Evolutionary conservation across 2,888 invertebrate species (phyloP), one percentile per base, ranked within the genome.

Genomic region (Synergus itoensis): DNA sequence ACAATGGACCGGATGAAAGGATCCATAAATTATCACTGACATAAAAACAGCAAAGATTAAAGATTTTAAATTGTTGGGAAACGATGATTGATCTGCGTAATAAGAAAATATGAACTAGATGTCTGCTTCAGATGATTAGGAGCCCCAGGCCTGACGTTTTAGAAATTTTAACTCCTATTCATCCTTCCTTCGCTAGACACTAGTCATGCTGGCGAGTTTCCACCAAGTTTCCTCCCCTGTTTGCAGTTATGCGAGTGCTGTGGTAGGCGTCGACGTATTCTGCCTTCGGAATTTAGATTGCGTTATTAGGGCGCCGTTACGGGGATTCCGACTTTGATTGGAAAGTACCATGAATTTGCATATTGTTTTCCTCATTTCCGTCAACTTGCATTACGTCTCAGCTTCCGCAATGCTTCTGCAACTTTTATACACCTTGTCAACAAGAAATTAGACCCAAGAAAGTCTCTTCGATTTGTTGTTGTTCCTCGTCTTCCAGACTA

Each of bases 341-440:
- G 76, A 76, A 63, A 60, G 62, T 45, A 45, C 62, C 76, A 45
- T 28, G 43, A 76, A 76, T 76, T 76, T 76, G 43, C 76, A 76
- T 76, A 76, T 62, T 76, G 62, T 62, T 76, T 76, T 62, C 76
- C 76, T 11, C 41, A 45, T 41, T 76, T 43, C 41, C 89, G 89
- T 90, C 89, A 90, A 89, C 89, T 87, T 53, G 48, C 14, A 73
- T 73, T 53, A 73, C n/a, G 28, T 73, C 36, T 53, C n/a, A 85
- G 86, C 87, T 85, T 83, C 75, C 84, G 64, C 81, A 85, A 83
- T 84, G 86, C 81, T 81, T 83, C 76, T 80, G 79, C 77, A 62
- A 62, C 48, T 67, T 77, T 81, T 83, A 76, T 80, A 80, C 77
- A 62, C 64, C 48, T 67, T 77, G 78, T 75, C 81, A 77, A 73